These are phyloP conservation scores for Oncorhynchus masou DNA, from an alignment of 2,113 vertebrate genomes.

Conservation along the genomic window DNA sequence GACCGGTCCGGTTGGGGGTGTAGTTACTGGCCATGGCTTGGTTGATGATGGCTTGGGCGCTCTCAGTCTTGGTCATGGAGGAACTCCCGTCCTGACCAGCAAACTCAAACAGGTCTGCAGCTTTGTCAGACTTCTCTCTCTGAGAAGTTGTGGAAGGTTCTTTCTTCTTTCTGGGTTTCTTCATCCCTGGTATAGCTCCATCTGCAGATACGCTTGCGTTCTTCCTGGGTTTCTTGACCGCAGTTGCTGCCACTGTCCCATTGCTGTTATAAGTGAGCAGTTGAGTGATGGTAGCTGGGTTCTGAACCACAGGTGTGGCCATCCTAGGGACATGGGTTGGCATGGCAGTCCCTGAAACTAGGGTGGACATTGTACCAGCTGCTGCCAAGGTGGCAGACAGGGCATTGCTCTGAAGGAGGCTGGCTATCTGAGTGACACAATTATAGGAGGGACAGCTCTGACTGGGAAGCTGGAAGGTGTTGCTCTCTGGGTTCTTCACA, in stretches of 20 bases:
- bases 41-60: slow-evolving; percentile 75
- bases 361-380: slow-evolving; percentile 62
- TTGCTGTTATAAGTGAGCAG: slow-evolving; percentile 70
- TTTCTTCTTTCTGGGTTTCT: slow-evolving; percentile 75
- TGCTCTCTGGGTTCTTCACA: slow-evolving; percentile 80
- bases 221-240: slow-evolving; percentile 60
- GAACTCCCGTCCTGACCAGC: slow-evolving; percentile 30
- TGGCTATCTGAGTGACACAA: slow-evolving; percentile 77
- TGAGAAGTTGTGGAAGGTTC: slow-evolving; percentile 52
- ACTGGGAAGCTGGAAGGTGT: slow-evolving; percentile 75
- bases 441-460: slow-evolving; percentile 72
- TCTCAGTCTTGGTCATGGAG: slow-evolving; percentile 59
- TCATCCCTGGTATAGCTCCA: slow-evolving; percentile 45
- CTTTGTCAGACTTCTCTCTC: slow-evolving; percentile 61
- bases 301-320: slow-evolving; percentile 58
- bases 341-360: slow-evolving; percentile 37
- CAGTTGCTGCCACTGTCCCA: slow-evolving; percentile 47
- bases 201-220: slow-evolving; percentile 56
- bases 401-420: slow-evolving; percentile 77
- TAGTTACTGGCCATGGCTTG: slow-evolving; percentile 77
- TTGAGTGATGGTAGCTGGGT: slow-evolving; percentile 65
- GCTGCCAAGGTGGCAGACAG: slow-evolving; percentile 76
- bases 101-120: slow-evolving; percentile 38
- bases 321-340: slow-evolving; percentile 41
- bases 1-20: slow-evolving; percentile 66